These are phyloP conservation scores for Oedothorax gibbosus DNA, from an alignment of 1,140 invertebrate species.

Conservation along the genomic window DNA sequence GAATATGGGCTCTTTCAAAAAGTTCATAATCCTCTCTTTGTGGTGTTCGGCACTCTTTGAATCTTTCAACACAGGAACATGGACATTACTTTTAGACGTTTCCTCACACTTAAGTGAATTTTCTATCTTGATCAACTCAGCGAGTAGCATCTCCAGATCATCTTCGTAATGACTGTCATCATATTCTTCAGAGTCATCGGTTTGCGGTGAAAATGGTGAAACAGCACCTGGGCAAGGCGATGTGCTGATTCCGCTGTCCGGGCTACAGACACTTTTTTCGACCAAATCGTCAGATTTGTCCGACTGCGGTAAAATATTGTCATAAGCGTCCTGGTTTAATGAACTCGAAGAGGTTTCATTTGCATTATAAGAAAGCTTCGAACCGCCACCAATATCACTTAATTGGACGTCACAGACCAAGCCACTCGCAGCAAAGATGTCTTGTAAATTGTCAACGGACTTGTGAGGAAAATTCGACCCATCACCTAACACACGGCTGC, in stretches of 20 bases:
- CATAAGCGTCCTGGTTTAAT: too few species aligned
- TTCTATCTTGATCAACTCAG: conserved; percentile 1
- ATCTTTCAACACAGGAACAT: conserved; percentile 14
- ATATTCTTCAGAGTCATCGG: neutral
- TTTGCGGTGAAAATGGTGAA: neutral
- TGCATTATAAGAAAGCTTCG: neutral
- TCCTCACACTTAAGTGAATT: neutral
- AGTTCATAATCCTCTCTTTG: conserved; percentile 16
- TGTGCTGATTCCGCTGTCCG: conserved; percentile 10
- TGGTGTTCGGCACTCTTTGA: conserved; percentile 6
- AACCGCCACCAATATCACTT: neutral
- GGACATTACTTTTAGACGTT: neutral
- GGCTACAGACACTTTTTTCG: neutral
- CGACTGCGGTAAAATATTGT: too few species aligned
- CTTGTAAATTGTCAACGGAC: neutral
- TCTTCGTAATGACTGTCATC: neutral
- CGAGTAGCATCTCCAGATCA: neutral
- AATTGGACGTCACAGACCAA: conserved; percentile 11
- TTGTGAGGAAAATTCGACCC: neutral
- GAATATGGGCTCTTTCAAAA: conserved; percentile 11
- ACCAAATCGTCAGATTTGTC: too few species aligned
- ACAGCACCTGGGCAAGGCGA: neutral
- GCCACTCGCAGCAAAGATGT: neutral
- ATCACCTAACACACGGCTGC: neutral
- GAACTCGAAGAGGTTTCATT: neutral